Evolutionary conservation across 2,797 vertebrate genomes (phyloP).

Genomic region (Anas acuta): DNA sequence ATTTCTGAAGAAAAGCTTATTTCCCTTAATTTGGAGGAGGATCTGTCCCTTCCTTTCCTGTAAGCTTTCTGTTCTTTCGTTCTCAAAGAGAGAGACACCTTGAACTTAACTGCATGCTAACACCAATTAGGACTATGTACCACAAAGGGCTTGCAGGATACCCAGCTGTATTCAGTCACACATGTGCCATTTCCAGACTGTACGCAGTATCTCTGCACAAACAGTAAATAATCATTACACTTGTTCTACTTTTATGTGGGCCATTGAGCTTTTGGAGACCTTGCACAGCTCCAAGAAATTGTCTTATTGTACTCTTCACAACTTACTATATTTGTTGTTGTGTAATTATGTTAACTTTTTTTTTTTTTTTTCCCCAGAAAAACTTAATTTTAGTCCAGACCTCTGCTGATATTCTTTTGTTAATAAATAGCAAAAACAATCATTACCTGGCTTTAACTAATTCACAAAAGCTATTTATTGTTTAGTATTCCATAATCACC

Average conservation of each 20-base stretch:
- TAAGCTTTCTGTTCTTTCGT: neutral
- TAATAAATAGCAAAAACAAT: neutral
- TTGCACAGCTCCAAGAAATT: neutral
- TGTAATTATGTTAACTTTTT: neutral
- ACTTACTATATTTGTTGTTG: neutral
- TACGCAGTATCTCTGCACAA: neutral
- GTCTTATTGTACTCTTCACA: neutral
- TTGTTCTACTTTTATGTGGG: neutral
- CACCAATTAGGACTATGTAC: neutral
- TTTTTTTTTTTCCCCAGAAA: too few relatives aligned
- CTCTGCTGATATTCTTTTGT: neutral
- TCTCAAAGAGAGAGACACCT: neutral
- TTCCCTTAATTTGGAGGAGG: neutral
- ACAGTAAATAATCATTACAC: neutral
- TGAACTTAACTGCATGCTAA: neutral
- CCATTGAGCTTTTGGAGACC: neutral
- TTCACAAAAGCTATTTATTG: neutral
- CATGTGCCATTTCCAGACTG: rapidly evolving
- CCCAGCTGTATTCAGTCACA: rapidly evolving
- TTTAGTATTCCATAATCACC: neutral
- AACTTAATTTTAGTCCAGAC: neutral
- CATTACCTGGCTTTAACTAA: neutral
- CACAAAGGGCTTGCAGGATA: neutral
- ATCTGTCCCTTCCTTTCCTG: neutral
- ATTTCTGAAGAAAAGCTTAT: neutral